Evolutionary conservation across 2,113 vertebrate species (phyloP).

Genomic region (Labeo rohita): DNA sequence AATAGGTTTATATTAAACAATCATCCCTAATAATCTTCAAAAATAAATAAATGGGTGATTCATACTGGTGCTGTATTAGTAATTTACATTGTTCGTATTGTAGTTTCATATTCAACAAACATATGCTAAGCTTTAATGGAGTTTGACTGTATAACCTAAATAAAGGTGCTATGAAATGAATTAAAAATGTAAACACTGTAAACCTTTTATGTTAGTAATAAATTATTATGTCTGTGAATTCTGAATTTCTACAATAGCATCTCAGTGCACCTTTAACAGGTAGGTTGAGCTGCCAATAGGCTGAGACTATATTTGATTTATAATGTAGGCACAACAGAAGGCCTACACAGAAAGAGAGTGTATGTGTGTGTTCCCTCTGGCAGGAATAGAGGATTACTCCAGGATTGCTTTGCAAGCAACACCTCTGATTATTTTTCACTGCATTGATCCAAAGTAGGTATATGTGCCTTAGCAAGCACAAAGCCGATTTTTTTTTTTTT

Average conservation of each 20-base stretch:
- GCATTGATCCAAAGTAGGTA: not conserved
- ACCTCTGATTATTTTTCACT: not conserved
- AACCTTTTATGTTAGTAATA: not conserved
- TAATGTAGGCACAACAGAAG: not conserved
- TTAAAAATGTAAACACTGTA: not conserved
- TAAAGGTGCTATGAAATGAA: not conserved
- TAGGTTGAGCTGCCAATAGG: not conserved
- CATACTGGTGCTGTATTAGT: not conserved
- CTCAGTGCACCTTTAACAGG: not conserved
- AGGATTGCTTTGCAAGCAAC: constrained; percentile 6
- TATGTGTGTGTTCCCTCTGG: constrained; percentile 6
- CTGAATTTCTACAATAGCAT: not conserved
- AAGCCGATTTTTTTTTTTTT: not conserved
- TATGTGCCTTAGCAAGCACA: constrained; percentile 5
- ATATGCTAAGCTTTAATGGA: not conserved
- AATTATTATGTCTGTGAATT: not conserved
- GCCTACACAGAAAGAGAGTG: not conserved
- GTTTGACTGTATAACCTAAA: not conserved
- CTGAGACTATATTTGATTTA: not conserved
- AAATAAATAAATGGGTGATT: not conserved
- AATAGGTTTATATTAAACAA: not conserved
- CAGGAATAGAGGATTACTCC: not conserved
- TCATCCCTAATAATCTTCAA: not conserved
- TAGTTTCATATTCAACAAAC: not conserved
- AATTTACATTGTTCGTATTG: not conserved